Evolutionary conservation across 2,113 vertebrate genomes (phyloP).

Genomic region (Oostethus manadensis): DNA sequence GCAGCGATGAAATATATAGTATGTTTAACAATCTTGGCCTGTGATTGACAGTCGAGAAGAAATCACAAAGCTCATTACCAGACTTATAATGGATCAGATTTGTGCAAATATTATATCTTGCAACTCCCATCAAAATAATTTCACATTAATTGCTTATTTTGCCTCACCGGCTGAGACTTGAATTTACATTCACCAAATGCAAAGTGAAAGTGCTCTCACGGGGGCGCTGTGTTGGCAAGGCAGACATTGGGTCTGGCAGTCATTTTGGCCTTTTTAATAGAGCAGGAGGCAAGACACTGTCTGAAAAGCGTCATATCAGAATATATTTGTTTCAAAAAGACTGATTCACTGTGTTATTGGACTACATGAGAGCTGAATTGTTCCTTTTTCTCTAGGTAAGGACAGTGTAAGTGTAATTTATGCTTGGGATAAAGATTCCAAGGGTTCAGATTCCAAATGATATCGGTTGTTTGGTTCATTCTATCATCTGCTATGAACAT

Average conservation of each 20-base stretch:
- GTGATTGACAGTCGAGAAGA: constrained; percentile 56
- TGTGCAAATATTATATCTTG: constrained; percentile 55
- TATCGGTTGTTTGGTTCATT: constrained; percentile 20
- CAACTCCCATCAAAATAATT: constrained; percentile 52
- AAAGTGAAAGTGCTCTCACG: constrained; percentile 38
- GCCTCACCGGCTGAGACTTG: constrained; percentile 45
- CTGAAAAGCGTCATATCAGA: constrained; percentile 18
- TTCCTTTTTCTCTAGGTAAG: not conserved
- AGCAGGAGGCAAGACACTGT: constrained; percentile 26
- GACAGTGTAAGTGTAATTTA: constrained; percentile 18
- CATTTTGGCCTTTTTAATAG: constrained; percentile 24
- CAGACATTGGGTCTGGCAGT: constrained; percentile 39
- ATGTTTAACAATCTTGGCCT: constrained; percentile 22
- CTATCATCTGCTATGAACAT: too few relatives aligned
- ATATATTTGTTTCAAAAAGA: constrained; percentile 10
- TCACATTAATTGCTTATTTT: constrained; percentile 58
- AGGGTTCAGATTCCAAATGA: constrained; percentile 21
- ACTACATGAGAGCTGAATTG: not conserved
- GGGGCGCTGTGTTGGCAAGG: constrained; percentile 44
- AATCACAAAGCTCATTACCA: constrained; percentile 42
- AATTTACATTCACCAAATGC: constrained; percentile 55
- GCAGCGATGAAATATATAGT: constrained; percentile 10
- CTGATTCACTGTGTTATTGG: constrained; percentile 15
- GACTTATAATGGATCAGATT: constrained; percentile 42
- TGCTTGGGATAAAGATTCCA: constrained; percentile 11